These are phyloP conservation scores for Myotis brandtii DNA, from an alignment of 2,113 vertebrate genomes.

Conservation along the genomic window DNA sequence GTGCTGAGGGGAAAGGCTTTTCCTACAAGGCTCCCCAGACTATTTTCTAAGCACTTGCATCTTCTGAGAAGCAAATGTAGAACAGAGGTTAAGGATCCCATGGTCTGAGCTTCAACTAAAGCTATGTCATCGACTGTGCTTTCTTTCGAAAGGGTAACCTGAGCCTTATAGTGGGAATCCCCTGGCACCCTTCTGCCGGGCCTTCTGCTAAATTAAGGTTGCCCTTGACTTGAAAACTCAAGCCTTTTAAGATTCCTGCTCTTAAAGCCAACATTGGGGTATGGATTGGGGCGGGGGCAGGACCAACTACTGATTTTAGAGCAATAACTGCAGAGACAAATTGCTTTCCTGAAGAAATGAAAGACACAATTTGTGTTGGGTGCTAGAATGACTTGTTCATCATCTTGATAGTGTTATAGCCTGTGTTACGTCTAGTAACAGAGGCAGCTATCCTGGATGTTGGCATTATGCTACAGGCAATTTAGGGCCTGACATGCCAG, in stretches of 20 bases:
- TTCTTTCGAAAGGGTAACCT: slow-evolving; percentile 38
- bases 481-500: neutral
- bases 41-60: neutral
- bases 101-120: neutral
- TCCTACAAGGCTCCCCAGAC: neutral
- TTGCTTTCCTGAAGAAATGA: slow-evolving; percentile 25
- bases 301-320: slow-evolving; percentile 24
- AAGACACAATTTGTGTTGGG: neutral
- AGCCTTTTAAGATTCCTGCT: slow-evolving; percentile 36
- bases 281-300: neutral
- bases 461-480: neutral
- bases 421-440: neutral
- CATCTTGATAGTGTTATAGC: neutral
- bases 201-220: slow-evolving; percentile 60
- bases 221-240: slow-evolving; percentile 34
- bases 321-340: neutral
- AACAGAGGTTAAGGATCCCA: neutral
- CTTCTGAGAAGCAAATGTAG: neutral
- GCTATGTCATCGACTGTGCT: neutral
- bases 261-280: slow-evolving; percentile 38
- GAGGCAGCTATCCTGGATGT: neutral
- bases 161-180: neutral
- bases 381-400: neutral
- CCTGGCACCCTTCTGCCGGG: neutral
- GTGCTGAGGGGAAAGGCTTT: neutral